Base-by-base conservation (phyloP, 2,113 vertebrate genomes). In the Petaurus breviceps region DNA sequence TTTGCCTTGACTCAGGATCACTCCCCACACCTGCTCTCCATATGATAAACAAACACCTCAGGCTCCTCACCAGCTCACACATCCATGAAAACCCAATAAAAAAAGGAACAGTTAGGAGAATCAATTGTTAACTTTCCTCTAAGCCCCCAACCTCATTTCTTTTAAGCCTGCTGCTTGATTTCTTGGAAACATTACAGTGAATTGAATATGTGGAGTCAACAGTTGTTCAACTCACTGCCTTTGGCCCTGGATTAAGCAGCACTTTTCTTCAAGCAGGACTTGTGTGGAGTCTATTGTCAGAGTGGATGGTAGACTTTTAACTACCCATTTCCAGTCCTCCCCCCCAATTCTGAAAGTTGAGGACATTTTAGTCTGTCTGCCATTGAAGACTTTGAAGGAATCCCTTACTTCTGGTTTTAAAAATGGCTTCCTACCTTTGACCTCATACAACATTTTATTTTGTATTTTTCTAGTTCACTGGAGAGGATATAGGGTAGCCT, bases 71-170 rank as follows among this genome's bases (percentile, higher is more conserved):
- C 50, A 57, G 89, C 68, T 26, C 52, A 92, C 25, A 95, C 94
- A 84, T 89, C 93, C 92, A 22, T 47, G 57, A 94, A 94, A 96
- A 23, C 46, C 91, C 90, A 50, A 43, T 92, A 53, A 96, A 92
- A n/a, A 92, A 26, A 92, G n/a, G 54, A 57, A 92, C 53, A 23
- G 90, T 49, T 23, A 95, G 89, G 37, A 57, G 51, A 95, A 19
- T 46, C 0, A 2, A 89, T 96, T 95, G 94, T 94, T 95, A 95
- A n/a, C 94, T 92, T 95, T 96, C 51, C 26, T 26, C 50, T 91
- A 90, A 92, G 49, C 68, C 96, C 93, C 90, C 89, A 52, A 23
- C 43, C 90, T 94, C 68, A 68, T 95, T 94, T 95, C 49, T 96
- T 92, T 84, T 68, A 52, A 95, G 50, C 91, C 77, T 0, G 3